Evolutionary conservation across 2,888 invertebrate species (phyloP).

Genomic region (Ophion ventricosus): DNA sequence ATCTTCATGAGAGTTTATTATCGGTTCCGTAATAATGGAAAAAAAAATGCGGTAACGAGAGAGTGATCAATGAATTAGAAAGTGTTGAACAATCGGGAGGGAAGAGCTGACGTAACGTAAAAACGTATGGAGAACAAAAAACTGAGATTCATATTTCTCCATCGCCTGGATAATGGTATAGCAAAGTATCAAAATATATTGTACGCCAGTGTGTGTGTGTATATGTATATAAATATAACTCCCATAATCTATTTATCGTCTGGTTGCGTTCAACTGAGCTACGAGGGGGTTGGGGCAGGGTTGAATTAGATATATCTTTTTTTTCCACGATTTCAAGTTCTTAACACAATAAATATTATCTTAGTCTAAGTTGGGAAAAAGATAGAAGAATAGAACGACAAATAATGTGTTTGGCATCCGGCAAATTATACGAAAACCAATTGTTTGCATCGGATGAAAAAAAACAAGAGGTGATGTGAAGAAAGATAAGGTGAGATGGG

Average conservation of each 20-base stretch:
- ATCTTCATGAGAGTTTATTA: background rate
- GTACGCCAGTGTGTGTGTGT: slow-evolving; percentile 31
- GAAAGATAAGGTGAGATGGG: background rate
- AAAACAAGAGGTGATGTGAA: background rate
- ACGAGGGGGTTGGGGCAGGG: background rate
- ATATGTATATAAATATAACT: slow-evolving; percentile 35
- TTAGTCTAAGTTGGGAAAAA: slow-evolving; percentile 40
- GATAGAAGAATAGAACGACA: slow-evolving; percentile 1
- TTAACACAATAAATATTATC: slow-evolving; percentile 58
- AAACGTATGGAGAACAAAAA: slow-evolving; percentile 23
- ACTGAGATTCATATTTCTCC: slow-evolving; percentile 23
- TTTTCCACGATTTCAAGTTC: slow-evolving; percentile 20
- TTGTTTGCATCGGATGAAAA: slow-evolving; percentile 8
- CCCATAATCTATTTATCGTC: slow-evolving; percentile 42
- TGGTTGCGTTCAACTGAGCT: slow-evolving; percentile 45
- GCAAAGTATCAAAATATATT: slow-evolving; percentile 66
- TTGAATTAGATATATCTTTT: background rate
- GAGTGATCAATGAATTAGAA: slow-evolving; percentile 18
- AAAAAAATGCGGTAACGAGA: slow-evolving; percentile 21
- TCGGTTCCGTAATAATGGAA: background rate
- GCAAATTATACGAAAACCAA: slow-evolving; percentile 25
- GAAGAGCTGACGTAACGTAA: slow-evolving; percentile 38
- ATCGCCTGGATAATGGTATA: slow-evolving; percentile 44
- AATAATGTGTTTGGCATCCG: slow-evolving; percentile 1
- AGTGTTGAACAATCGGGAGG: slow-evolving; percentile 54